phyloP scores from a whole-genome alignment of 1,140 invertebrate species.

The Nebria ingens region DNA sequence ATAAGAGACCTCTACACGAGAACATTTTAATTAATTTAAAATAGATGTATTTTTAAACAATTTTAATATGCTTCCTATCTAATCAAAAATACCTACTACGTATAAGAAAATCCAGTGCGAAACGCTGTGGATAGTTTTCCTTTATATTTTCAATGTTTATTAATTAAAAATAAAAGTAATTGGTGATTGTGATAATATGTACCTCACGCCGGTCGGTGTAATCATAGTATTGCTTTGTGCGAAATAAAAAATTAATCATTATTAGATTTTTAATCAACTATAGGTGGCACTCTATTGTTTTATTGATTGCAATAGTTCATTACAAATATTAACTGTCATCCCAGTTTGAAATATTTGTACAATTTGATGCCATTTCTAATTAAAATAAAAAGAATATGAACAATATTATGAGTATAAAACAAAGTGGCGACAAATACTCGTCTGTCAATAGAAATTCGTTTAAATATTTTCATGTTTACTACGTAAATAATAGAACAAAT shows the following conservation, averaged over 20 bases:
- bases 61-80: background rate
- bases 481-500: background rate
- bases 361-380: too few relatives aligned
- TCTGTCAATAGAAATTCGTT: background rate
- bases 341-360: too few relatives aligned
- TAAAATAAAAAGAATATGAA: background rate
- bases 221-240: background rate
- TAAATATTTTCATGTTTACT: background rate
- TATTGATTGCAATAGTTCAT: too few relatives aligned
- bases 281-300: too few relatives aligned
- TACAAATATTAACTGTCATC: too few relatives aligned
- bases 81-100: background rate
- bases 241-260: background rate
- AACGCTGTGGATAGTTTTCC: background rate
- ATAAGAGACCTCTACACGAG: too few relatives aligned
- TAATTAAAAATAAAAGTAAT: background rate
- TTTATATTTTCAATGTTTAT: background rate
- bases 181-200: background rate
- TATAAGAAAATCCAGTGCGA: background rate
- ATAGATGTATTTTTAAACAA: background rate
- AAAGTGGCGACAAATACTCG: too few relatives aligned
- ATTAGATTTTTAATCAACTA: background rate
- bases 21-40: background rate
- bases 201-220: background rate
- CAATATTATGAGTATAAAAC: background rate